Percentiles rank a stretch among this genome's conserved stretches.
Evolutionary conservation across 2,797 vertebrate genomes (phyloP).

Genomic region (Cyprinodon diabolis): DNA sequence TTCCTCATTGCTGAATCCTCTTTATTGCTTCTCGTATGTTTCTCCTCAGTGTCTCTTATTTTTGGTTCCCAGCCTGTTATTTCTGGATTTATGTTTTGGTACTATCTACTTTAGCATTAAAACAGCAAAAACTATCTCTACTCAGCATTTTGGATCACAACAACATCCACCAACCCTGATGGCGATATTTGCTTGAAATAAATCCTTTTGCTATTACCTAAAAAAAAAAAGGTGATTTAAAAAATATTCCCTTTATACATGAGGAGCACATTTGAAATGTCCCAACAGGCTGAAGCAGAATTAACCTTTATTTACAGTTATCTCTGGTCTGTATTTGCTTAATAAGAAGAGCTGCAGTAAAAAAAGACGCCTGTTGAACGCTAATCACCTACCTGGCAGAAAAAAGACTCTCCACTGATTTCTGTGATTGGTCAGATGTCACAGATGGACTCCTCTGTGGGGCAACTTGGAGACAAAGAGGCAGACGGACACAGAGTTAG

Average conservation of each 20-base stretch:
- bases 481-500: conserved; percentile 24
- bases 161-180: neutral
- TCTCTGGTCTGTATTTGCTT: neutral
- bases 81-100: too few relatives aligned
- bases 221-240: neutral
- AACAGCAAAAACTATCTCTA: too few relatives aligned
- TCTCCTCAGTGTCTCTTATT: too few relatives aligned
- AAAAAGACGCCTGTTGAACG: neutral
- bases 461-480: conserved; percentile 73
- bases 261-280: neutral
- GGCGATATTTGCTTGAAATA: neutral
- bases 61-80: too few relatives aligned
- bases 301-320: too few relatives aligned
- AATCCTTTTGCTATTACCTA: neutral
- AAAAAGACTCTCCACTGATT: conserved; percentile 88
- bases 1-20: too few relatives aligned
- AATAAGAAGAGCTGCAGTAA: neutral
- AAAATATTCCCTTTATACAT: neutral
- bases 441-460: conserved; percentile 80
- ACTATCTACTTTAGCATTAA: too few relatives aligned
- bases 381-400: conserved; percentile 84
- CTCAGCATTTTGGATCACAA: neutral
- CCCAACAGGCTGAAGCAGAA: neutral
- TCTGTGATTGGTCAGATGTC: conserved; percentile 85
- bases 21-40: too few relatives aligned